phyloP scores from a whole-genome alignment of 2,113 vertebrate genomes.

The Eidolon helvum region DNA sequence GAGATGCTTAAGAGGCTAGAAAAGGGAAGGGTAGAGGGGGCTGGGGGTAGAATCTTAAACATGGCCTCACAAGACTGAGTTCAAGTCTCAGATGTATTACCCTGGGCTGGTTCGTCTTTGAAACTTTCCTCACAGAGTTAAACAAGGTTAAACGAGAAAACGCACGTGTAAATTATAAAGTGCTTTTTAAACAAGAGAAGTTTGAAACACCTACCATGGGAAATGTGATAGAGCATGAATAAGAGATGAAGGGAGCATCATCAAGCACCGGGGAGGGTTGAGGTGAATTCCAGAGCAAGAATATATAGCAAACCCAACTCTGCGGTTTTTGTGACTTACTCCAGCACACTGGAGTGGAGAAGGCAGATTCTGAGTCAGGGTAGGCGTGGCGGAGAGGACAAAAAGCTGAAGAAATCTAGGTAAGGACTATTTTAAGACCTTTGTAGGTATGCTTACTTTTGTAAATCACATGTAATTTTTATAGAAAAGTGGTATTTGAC shows the following conservation, averaged over 20 bases:
- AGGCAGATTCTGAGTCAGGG: neutral
- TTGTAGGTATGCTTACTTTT: neutral
- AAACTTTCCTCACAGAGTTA: neutral
- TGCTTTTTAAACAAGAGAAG: slow-evolving; percentile 24
- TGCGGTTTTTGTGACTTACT: neutral
- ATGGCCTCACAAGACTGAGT: neutral
- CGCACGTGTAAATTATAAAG: slow-evolving; percentile 6
- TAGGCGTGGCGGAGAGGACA: neutral
- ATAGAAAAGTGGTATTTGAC: neutral
- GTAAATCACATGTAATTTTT: neutral
- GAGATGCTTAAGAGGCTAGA: neutral
- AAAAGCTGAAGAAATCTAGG: neutral
- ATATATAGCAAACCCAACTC: neutral
- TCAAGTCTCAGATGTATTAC: neutral
- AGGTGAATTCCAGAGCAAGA: neutral
- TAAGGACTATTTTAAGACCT: slow-evolving; percentile 13
- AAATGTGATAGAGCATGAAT: slow-evolving; percentile 11
- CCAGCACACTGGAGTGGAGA: neutral
- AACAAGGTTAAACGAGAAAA: slow-evolving; percentile 11
- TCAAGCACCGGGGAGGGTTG: neutral
- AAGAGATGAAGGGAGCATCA: slow-evolving; percentile 19
- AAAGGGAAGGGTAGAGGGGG: neutral
- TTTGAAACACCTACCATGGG: neutral
- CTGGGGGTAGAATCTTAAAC: neutral
- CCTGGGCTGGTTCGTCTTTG: neutral